Conservation (phyloP, 2,888 invertebrate species). For the Boloria euphrosyne region DNA sequence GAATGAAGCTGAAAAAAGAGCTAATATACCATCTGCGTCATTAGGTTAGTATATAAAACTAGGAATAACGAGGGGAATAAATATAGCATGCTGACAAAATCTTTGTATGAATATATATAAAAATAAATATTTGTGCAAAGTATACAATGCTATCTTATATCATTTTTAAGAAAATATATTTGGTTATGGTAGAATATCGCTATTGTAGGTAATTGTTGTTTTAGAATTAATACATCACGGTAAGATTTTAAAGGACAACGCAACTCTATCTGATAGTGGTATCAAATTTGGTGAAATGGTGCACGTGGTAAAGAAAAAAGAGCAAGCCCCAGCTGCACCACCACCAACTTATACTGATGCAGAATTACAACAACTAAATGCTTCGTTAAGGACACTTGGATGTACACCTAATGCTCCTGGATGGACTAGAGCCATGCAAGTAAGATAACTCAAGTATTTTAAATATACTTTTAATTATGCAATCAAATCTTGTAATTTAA, state of each 20-base stretch:
- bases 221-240: slow-evolving; percentile 88
- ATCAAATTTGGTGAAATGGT: slow-evolving; percentile 82
- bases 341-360: slow-evolving; percentile 80
- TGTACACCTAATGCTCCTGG: slow-evolving; percentile 82
- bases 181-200: too few relatives aligned
- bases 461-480: not conserved
- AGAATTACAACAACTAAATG: slow-evolving; percentile 83
- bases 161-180: too few relatives aligned
- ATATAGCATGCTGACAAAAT: not conserved
- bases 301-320: slow-evolving; percentile 80
- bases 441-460: slow-evolving; percentile 47
- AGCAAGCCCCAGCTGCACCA: slow-evolving; percentile 55
- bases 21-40: slow-evolving; percentile 79
- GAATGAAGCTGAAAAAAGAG: slow-evolving; percentile 80
- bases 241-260: slow-evolving; percentile 84
- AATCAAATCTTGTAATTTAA: too few relatives aligned
- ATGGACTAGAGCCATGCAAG: slow-evolving; percentile 86
- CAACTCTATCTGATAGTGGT: slow-evolving; percentile 84
- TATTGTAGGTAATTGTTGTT: not conserved
- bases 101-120: too few relatives aligned
- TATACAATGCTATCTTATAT: too few relatives aligned
- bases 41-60: slow-evolving; percentile 69
- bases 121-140: too few relatives aligned
- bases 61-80: too few relatives aligned
- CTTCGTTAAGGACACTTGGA: slow-evolving; percentile 84